Evolutionary conservation across 2,113 vertebrate genomes (phyloP).

Genomic region (Mellivora capensis): DNA sequence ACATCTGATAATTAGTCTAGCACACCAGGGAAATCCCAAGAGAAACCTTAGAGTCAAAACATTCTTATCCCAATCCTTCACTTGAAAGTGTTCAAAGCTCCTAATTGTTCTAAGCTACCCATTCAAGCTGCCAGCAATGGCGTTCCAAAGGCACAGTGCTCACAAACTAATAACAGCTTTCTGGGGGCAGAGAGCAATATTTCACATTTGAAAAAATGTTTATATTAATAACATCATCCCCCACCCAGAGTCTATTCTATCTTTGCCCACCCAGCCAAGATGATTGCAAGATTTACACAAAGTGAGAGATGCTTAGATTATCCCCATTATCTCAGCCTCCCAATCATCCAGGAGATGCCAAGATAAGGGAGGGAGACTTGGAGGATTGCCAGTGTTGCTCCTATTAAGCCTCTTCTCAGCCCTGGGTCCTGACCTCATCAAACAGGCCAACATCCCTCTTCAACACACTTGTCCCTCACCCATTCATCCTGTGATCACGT

Average conservation of each 20-base stretch:
- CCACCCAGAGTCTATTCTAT: slow-evolving; percentile 19
- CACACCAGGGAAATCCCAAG: slow-evolving; percentile 59
- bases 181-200: slow-evolving; percentile 29
- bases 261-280: neutral
- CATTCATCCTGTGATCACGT: neutral
- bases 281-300: slow-evolving; percentile 43
- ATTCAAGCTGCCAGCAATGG: slow-evolving; percentile 48
- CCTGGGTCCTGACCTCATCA: slow-evolving; percentile 30
- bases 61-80: slow-evolving; percentile 45
- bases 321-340: slow-evolving; percentile 13
- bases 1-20: slow-evolving; percentile 64
- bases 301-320: slow-evolving; percentile 40
- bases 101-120: slow-evolving; percentile 64
- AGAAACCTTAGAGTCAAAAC: slow-evolving; percentile 57
- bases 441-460: slow-evolving; percentile 11
- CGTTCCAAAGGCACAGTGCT: slow-evolving; percentile 49
- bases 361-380: slow-evolving; percentile 1
- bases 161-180: slow-evolving; percentile 36
- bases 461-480: neutral
- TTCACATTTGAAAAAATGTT: slow-evolving; percentile 46
- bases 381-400: neutral
- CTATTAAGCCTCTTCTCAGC: slow-evolving; percentile 27
- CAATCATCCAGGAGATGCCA: slow-evolving; percentile 22
- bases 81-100: slow-evolving; percentile 56
- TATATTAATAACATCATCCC: slow-evolving; percentile 31